A percentile compares a stretch with the other conserved stretches of the same genome.
phyloP scores from a whole-genome alignment of 2,113 vertebrate species.

The Pandion haliaetus region DNA sequence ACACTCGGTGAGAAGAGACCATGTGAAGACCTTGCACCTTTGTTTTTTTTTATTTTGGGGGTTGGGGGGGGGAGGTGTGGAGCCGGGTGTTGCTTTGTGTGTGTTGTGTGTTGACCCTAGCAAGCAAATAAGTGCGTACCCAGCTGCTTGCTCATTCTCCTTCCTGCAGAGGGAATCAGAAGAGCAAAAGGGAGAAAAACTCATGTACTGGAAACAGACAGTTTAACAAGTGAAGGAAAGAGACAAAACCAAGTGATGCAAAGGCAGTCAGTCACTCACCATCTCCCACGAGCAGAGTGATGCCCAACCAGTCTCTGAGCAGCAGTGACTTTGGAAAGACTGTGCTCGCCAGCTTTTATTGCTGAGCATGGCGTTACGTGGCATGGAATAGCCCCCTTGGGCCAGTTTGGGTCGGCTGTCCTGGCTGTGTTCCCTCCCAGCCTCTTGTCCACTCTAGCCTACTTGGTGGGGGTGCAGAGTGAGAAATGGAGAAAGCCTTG shows the following conservation, averaged over 20 bases:
- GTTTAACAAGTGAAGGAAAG: not conserved
- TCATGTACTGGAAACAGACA: not conserved
- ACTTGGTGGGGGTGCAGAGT: not conserved
- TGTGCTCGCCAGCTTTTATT: not conserved
- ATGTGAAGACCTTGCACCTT: not conserved
- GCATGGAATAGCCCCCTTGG: not conserved
- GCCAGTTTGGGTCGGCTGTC: accelerated
- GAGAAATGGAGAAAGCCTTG: not conserved
- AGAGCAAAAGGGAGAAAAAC: not conserved
- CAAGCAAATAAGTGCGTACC: not conserved
- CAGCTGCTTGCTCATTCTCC: not conserved
- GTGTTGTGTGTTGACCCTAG: not conserved
- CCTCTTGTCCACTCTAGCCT: not conserved
- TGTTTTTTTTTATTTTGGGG: not conserved
- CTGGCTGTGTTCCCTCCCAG: not conserved
- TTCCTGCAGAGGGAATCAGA: not conserved
- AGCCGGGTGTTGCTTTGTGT: not conserved
- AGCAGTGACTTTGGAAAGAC: not conserved
- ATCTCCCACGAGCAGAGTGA: not conserved
- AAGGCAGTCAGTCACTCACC: not conserved
- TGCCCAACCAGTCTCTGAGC: not conserved
- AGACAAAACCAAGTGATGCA: not conserved
- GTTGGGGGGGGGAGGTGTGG: accelerated
- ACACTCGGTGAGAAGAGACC: not conserved
- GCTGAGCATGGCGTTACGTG: accelerated